Evolutionary conservation across 2,888 invertebrate species (phyloP).

Genomic region (Pachymerium ferrugineum): DNA sequence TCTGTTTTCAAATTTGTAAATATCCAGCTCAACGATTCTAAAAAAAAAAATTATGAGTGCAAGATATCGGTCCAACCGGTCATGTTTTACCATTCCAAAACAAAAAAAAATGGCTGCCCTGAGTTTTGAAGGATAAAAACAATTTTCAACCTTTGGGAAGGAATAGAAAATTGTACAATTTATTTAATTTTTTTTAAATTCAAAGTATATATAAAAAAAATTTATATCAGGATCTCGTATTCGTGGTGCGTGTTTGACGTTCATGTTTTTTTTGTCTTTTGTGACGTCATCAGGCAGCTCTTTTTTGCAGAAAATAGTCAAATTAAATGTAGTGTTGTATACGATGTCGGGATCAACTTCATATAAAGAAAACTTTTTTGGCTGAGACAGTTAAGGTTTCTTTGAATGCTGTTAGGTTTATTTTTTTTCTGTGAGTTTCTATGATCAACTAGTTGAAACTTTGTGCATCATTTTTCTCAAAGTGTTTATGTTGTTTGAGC

Average conservation of each 20-base stretch:
- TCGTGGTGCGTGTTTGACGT: constrained; percentile 12
- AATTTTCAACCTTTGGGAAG: no score
- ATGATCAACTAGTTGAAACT: not conserved
- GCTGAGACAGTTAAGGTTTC: not conserved
- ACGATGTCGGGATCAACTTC: constrained; percentile 27
- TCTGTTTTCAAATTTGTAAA: no score
- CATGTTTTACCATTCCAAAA: no score
- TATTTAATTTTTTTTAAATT: not conserved
- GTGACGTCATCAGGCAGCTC: not conserved
- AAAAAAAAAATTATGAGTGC: no score
- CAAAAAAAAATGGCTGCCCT: no score
- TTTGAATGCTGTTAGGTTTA: constrained; percentile 1
- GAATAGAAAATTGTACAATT: no score
- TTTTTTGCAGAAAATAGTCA: not conserved
- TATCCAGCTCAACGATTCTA: no score
- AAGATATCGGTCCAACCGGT: no score
- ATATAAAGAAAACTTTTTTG: not conserved
- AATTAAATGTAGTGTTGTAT: constrained; percentile 22
- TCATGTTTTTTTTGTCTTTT: not conserved
- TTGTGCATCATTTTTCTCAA: not conserved
- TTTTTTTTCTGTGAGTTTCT: not conserved
- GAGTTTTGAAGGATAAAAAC: no score
- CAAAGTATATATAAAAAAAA: not conserved
- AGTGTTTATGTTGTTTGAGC: constrained; percentile 2
- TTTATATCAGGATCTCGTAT: constrained; percentile 14